Conservation (phyloP, 2,888 invertebrate species). For the Amorpha juglandis region DNA sequence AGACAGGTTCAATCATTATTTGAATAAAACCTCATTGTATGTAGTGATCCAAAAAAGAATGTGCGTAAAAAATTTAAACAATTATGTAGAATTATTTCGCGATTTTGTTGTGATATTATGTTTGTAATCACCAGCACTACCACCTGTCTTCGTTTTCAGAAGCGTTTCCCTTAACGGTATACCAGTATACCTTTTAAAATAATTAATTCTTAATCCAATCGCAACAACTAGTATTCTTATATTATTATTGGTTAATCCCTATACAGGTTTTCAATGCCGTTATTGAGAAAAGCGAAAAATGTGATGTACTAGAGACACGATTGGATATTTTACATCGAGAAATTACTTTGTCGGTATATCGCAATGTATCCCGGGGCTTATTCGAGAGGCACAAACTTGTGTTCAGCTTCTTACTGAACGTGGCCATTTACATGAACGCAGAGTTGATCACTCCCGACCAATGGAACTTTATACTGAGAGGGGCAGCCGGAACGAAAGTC, state of each 20-base stretch:
- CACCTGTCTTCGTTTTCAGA: too few species aligned
- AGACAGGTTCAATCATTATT: too few species aligned
- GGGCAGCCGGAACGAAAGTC: conserved; percentile 85
- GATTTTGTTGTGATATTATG: too few species aligned
- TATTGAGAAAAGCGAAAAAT: conserved; percentile 89
- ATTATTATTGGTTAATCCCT: neutral
- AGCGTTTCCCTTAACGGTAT: too few species aligned
- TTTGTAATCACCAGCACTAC: too few species aligned
- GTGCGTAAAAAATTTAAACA: too few species aligned
- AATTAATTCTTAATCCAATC: too few species aligned
- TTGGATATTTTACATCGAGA: conserved; percentile 88
- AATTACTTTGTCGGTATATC: conserved; percentile 92
- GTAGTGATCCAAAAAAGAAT: too few species aligned
- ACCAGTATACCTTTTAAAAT: too few species aligned
- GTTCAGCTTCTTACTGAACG: conserved; percentile 92
- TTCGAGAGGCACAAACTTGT: conserved; percentile 96
- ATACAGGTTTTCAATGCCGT: conserved; percentile 91
- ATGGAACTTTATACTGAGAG: conserved; percentile 92
- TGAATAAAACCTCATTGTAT: too few species aligned
- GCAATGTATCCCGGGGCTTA: conserved; percentile 94
- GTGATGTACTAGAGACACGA: conserved; percentile 86
- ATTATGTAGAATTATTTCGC: too few species aligned
- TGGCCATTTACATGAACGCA: conserved; percentile 88
- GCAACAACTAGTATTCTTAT: neutral
- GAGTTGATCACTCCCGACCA: conserved; percentile 85